Base-by-base conservation (phyloP, 2,888 invertebrate species). In the Catocala nupta region DNA sequence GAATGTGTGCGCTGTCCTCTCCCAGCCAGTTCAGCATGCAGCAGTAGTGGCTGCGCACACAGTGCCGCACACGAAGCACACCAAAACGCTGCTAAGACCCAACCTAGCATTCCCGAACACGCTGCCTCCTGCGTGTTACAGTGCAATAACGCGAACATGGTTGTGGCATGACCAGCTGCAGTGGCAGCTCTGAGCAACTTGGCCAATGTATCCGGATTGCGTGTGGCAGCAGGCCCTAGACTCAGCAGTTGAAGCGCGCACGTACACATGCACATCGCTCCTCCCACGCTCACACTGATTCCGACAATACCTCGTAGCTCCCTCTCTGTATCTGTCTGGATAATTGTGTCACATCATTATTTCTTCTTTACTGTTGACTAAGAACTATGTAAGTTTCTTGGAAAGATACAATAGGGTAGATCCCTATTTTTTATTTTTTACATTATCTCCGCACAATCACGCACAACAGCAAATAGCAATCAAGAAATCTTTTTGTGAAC, bases 31-130 rank as follows among this genome's bases (percentile, higher is more conserved):
- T 97, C 96, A 0, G 96, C 96, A 75, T 96, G 96, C 70, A 97
- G 94, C 66, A 96, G 94, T 56, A 97, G 90, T 44, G 96, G 95
- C 82, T 96, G 96, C 47, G 96, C 96, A 65, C 97, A 95, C 69
- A 97, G 95, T 25, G 96, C 96, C 7, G 96, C 96, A 86, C 96
- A 95, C 0, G 96, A 96, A 11, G 96, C 90, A 90, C 82, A 96
- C 95, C 81, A 97, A 88, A 90, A 96, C 83, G 96, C 95, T 5
- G 96, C 94, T 95, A 97, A 97, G 54, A 96, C 95, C 81, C 96
- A 96, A 45, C 96, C 95, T 60, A 97, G 91, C 11, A 96, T 96
- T 1, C 96, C 93, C 0, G 88, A 86, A 25, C 92, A 92, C 1
- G 92, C 92, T 57, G 88, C 88, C 65, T 90, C 88, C 90, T 92